These are phyloP conservation scores for Ceuthmochares aereus DNA, from an alignment of 2,113 vertebrate species.

Conservation along the genomic window DNA sequence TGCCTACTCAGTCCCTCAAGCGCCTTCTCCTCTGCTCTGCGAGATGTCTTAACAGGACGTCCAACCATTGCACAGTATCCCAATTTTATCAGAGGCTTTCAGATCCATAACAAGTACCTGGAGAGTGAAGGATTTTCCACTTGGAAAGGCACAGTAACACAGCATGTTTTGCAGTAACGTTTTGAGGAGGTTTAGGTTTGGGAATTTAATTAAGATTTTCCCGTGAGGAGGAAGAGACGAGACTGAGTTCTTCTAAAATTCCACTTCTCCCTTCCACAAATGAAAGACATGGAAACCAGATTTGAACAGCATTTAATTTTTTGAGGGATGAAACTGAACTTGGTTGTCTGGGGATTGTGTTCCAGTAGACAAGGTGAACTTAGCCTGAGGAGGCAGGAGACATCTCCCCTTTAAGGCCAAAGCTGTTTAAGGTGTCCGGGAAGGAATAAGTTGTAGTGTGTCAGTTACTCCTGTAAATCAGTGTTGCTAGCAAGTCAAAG, in stretches of 20 bases:
- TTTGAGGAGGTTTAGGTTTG: neutral
- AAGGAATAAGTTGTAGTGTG: neutral
- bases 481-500: neutral
- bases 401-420: neutral
- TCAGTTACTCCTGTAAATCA: neutral
- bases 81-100: slow-evolving; percentile 81
- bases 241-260: neutral
- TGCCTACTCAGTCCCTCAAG: neutral
- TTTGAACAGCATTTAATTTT: neutral
- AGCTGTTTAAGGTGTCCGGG: neutral
- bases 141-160: slow-evolving; percentile 79
- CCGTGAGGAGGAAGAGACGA: neutral
- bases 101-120: slow-evolving; percentile 77
- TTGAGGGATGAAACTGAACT: neutral
- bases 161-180: neutral
- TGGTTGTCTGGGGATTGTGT: neutral
- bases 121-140: slow-evolving; percentile 71
- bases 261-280: neutral
- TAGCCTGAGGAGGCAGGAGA: neutral
- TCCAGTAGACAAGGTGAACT: neutral
- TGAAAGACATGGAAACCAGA: neutral
- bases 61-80: slow-evolving; percentile 68
- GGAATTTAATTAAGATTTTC: neutral
- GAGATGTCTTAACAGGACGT: slow-evolving; percentile 74
- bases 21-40: slow-evolving; percentile 40